phyloP scores from a whole-genome alignment of 2,888 invertebrate species.

The Baronia brevicornis region DNA sequence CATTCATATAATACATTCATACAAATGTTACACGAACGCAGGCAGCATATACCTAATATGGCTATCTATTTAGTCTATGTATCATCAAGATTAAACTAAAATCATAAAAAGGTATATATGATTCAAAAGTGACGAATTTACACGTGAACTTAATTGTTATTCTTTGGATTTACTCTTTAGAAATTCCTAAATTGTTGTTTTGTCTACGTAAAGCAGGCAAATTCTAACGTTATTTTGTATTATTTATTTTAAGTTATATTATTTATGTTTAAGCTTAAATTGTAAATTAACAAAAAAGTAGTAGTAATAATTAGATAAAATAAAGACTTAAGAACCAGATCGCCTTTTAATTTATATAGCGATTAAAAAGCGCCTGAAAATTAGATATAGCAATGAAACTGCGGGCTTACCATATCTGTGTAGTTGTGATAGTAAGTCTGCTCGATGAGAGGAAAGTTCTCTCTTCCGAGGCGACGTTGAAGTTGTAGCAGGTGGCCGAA shows the following conservation, averaged over 20 bases:
- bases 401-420: slow-evolving; percentile 95
- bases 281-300: slow-evolving; percentile 72
- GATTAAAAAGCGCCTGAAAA: slow-evolving; percentile 18
- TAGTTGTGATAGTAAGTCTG: slow-evolving; percentile 97
- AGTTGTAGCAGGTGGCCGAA: slow-evolving; percentile 95
- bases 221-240: slow-evolving; percentile 68
- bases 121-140: slow-evolving; percentile 34
- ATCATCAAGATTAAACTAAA: slow-evolving; percentile 12
- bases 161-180: slow-evolving; percentile 41
- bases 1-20: slow-evolving; percentile 6
- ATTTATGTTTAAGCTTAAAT: slow-evolving; percentile 55
- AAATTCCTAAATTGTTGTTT: slow-evolving; percentile 58
- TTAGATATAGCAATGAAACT: slow-evolving; percentile 15
- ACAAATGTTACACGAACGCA: slow-evolving; percentile 16
- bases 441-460: slow-evolving; percentile 96
- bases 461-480: slow-evolving; percentile 92
- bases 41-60: slow-evolving; percentile 21
- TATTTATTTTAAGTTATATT: slow-evolving; percentile 59
- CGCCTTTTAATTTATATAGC: slow-evolving; percentile 14
- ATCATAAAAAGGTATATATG: slow-evolving; percentile 15
- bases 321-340: slow-evolving; percentile 35
- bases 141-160: slow-evolving; percentile 32
- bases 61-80: slow-evolving; percentile 21
- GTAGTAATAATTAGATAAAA: slow-evolving; percentile 56
- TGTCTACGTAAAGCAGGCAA: slow-evolving; percentile 46